phyloP scores from a whole-genome alignment of 2,797 vertebrate species.

The Sparidentex hasta region DNA sequence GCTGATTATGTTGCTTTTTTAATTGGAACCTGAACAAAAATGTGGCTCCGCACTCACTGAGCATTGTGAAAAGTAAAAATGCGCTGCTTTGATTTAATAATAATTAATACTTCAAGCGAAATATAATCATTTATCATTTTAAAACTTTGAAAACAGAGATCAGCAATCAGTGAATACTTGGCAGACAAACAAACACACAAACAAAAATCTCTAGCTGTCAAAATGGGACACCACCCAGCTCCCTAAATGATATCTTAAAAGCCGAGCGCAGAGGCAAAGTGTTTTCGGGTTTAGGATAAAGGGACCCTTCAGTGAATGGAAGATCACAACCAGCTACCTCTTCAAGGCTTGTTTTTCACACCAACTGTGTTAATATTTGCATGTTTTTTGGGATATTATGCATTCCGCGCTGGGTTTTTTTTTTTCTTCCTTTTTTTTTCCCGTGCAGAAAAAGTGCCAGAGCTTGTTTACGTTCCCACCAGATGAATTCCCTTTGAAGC shows the following conservation, averaged over 20 bases:
- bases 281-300: slow-evolving; percentile 18
- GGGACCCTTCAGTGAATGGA: slow-evolving; percentile 12
- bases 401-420: slow-evolving; percentile 12
- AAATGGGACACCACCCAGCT: slow-evolving; percentile 19
- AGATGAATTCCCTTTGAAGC: slow-evolving; percentile 65
- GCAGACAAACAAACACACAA: background rate
- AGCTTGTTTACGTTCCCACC: slow-evolving; percentile 41
- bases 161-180: slow-evolving; percentile 27
- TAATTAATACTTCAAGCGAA: slow-evolving; percentile 14
- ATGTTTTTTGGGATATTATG: slow-evolving; percentile 31
- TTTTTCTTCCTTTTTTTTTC: background rate
- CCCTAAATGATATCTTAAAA: slow-evolving; percentile 4
- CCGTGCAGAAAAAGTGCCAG: slow-evolving; percentile 40
- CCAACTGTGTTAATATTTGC: slow-evolving; percentile 45
- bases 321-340: slow-evolving; percentile 27
- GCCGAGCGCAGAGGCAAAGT: background rate
- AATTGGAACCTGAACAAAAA: background rate
- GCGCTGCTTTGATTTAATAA: slow-evolving; percentile 1
- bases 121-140: background rate
- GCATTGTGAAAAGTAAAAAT: background rate
- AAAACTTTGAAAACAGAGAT: slow-evolving; percentile 5
- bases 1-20: background rate
- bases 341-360: slow-evolving; percentile 40
- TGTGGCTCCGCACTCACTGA: background rate
- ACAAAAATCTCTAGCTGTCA: background rate